phyloP scores from a whole-genome alignment of 2,113 vertebrate species.

The Phodopus roborovskii region DNA sequence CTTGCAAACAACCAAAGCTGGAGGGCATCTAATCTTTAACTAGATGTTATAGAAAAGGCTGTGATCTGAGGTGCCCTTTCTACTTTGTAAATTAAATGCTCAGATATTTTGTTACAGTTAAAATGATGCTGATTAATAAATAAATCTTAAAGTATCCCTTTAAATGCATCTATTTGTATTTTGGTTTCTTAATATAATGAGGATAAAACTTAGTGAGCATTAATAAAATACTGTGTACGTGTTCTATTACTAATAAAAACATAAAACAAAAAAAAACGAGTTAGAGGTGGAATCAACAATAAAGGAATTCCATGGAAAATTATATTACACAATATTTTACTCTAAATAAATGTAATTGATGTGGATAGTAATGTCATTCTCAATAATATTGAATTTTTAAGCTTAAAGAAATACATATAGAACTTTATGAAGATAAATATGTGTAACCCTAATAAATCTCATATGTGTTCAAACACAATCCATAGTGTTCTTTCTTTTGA shows the following conservation, averaged over 20 bases:
- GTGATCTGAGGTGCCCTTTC: too few species aligned
- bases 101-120: not conserved
- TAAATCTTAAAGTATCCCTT: not conserved
- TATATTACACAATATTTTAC: not conserved
- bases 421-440: not conserved
- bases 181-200: not conserved
- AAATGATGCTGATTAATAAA: not conserved
- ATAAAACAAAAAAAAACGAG: not conserved
- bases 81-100: not conserved
- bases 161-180: not conserved
- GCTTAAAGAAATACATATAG: not conserved
- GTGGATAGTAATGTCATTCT: not conserved
- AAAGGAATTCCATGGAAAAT: not conserved
- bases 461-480: not conserved
- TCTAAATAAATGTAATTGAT: not conserved
- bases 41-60: not conserved
- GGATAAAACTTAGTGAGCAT: not conserved
- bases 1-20: not conserved
- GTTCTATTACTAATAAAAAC: not conserved
- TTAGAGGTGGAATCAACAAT: not conserved
- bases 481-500: not conserved
- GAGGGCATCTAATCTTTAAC: not conserved
- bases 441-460: not conserved
- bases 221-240: not conserved
- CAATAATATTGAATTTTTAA: not conserved